Conservation (phyloP, 2,888 invertebrate species). For the Brachypalpus laphriformis region DNA sequence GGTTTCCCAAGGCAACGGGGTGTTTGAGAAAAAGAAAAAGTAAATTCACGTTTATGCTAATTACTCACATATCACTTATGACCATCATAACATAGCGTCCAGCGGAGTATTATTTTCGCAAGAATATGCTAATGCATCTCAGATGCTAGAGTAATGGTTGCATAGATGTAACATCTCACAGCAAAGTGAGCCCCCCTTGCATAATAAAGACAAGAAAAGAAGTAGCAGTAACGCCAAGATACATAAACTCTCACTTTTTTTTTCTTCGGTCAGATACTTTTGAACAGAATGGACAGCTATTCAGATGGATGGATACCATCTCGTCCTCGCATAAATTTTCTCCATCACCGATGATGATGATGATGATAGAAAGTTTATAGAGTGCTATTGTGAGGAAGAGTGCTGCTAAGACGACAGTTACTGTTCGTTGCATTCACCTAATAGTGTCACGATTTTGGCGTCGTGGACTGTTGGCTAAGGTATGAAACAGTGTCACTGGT, state of each 20-base stretch:
- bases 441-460: constrained; percentile 8
- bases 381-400: constrained; percentile 9
- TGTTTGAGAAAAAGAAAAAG: constrained; percentile 24
- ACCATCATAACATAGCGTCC: constrained; percentile 56
- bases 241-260: constrained; percentile 63
- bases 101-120: constrained; percentile 41
- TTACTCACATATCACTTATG: constrained; percentile 62
- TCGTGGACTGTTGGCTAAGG: neutral
- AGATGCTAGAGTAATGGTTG: constrained; percentile 33
- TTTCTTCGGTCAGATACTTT: constrained; percentile 11
- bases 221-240: neutral
- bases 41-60: constrained; percentile 64
- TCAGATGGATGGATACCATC: constrained; percentile 21
- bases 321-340: constrained; percentile 15
- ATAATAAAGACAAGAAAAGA: constrained; percentile 20
- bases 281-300: constrained; percentile 28
- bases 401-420: neutral
- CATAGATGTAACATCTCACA: constrained; percentile 37
- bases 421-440: constrained; percentile 2
- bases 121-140: constrained; percentile 59
- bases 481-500: neutral
- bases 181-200: constrained; percentile 22
- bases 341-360: neutral
- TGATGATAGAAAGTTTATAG: constrained; percentile 55
- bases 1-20: constrained; percentile 11